Base-by-base conservation (phyloP, 2,888 invertebrate genomes). In the Acanthosepion esculentum region DNA sequence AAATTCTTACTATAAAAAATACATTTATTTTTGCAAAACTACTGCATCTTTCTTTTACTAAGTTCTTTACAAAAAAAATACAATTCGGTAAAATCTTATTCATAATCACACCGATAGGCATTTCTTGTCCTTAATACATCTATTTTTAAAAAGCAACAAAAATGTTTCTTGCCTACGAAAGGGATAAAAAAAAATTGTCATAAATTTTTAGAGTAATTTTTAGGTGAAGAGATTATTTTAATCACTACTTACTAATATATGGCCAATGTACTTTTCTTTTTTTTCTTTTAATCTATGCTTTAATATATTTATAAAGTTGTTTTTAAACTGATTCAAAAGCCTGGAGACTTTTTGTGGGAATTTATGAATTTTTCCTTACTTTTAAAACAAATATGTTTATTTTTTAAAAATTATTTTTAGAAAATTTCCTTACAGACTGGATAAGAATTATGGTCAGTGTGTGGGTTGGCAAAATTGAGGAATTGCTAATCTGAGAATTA, bases 191-290 rank as follows among this genome's bases (percentile, higher is more conserved):
- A 78, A 33, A 78, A 78, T 33, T 8, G 26, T 8, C 10, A 15
- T 12, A 78, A 8, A 78, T n/a, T 78, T 78, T 33, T 78, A 12
- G 33, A n/a, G n/a, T 78, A 78, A 78, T 78, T 78, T 78, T 78
- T 78, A 78, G 78, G 78, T 78, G n/a, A 78, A 78, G 78, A 78
- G 78, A 78, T 78, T 78, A 78, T 78, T 78, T 78, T 78, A 78
- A 78, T 78, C 78, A n/a, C n/a, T 78, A 78, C n/a, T 78, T 78
- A n/a, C n/a, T 78, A 12, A n/a, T 78, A 78, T n/a, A n/a, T 33
- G 78, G n/a, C 78, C 78, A 78, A 78, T 78, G 78, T n/a, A 78
- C 18, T 78, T n/a, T 33, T 3, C 33, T 15, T 78, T 15, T 33
- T 15, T 78, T 15, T 41, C 41, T n/a, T 5, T 78, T 12, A 23